Base-by-base conservation (phyloP, 1,140 invertebrate species). In the Anagrus nilaparvatae region DNA sequence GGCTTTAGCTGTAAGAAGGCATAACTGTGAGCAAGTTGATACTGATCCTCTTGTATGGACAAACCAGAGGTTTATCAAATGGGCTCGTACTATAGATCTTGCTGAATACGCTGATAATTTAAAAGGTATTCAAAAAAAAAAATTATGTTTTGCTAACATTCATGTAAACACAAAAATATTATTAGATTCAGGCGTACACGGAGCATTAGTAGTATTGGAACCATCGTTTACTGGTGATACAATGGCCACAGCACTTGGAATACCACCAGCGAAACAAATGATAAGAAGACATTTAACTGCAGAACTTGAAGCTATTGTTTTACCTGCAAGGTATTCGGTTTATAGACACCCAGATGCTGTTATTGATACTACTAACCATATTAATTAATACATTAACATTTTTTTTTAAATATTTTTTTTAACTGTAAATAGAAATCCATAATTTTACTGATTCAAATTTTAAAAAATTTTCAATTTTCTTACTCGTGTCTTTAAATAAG, bases 21-120 rank as follows among this genome's bases (percentile, higher is more conserved):
- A 87, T 58, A 84, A 90, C 56, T 89, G 86, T 58, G 88, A 93
- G 58, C 81, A 79, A 52, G 78, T 84, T 28, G 85, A 92, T 58
- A 81, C 81, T 14, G 89, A 96, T 73, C 88, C 89, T 27, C 69
- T 96, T 38, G 89, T 95, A 16, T 96, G 91, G 91, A 94, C 89
- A 45, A 94, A 93, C 71, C 82, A 91, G 54, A 77, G 89, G 56
- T 89, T 94, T 57, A 84, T 94, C 44, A 78, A 85, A 54, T 96
- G 90, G 91, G 84, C 88, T 16, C 76, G 85, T 52, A 86, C 83
- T 60, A 93, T 96, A 58, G 90, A 96, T 69, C 74, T 96, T 51
- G 82, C 79, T 32, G 91, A 96, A 72, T 96, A 92, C 59, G 84
- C 88, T 47, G 87, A 92, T 46, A 93, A 93, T 64, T 71, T 95